phyloP scores from a whole-genome alignment of 2,888 invertebrate species.

The Latrodectus hesperus region DNA sequence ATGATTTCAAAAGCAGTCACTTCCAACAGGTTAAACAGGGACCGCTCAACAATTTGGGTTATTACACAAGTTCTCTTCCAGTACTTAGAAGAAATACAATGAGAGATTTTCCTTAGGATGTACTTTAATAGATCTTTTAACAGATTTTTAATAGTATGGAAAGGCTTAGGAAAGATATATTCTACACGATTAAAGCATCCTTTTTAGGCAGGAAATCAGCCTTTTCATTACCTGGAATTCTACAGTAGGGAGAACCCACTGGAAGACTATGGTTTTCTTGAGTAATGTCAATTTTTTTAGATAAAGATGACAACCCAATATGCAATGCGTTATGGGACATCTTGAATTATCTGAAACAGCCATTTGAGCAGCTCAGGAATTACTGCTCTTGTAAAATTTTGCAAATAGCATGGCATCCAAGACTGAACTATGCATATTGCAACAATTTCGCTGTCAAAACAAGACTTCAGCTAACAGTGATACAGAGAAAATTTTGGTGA shows the following conservation, averaged over 20 bases:
- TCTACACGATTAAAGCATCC: neutral
- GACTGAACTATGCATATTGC: conserved; percentile 3
- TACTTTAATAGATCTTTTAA: neutral
- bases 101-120: neutral
- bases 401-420: conserved; percentile 1
- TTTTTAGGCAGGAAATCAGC: neutral
- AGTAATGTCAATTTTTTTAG: conserved; percentile 19
- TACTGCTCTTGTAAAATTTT: conserved; percentile 22
- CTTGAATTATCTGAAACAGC: conserved; percentile 11
- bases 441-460: conserved; percentile 9
- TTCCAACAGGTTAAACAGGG: too few species aligned
- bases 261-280: conserved; percentile 2
- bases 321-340: neutral
- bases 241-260: neutral
- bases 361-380: conserved; percentile 9
- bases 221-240: neutral
- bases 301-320: conserved; percentile 7
- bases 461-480: neutral
- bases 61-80: neutral
- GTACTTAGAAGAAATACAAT: neutral
- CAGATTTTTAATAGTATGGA: neutral
- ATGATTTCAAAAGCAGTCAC: too few species aligned
- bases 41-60: too few species aligned
- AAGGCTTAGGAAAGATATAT: conserved; percentile 1
- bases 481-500: conserved; percentile 18